Evolutionary conservation across 2,888 invertebrate species (phyloP).

Genomic region (Amphimallon solstitiale): DNA sequence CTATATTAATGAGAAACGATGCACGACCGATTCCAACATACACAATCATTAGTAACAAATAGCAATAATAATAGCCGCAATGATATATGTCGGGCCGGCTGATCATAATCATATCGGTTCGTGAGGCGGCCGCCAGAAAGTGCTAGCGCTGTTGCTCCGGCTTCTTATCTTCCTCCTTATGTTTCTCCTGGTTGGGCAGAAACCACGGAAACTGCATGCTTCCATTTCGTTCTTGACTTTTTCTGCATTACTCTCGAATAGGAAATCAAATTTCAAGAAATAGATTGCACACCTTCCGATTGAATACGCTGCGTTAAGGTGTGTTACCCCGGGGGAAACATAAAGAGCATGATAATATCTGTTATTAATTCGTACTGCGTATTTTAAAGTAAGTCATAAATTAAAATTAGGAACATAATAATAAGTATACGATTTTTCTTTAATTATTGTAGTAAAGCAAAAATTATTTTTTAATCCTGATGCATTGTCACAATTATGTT

Average conservation of each 20-base stretch:
- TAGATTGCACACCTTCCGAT: conserved; percentile 2
- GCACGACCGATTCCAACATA: conserved; percentile 64
- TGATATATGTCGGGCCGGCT: conserved; percentile 62
- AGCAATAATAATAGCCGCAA: conserved; percentile 64
- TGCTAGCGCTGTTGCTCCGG: conserved; percentile 35
- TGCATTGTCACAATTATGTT: too few species aligned
- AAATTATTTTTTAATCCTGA: too few species aligned
- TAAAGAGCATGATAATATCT: not conserved
- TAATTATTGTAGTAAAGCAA: too few species aligned
- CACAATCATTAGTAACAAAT: conserved; percentile 65
- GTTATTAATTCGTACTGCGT: too few species aligned
- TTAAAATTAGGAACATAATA: too few species aligned
- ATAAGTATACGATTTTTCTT: too few species aligned
- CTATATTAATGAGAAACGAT: conserved; percentile 65
- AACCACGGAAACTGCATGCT: conserved; percentile 43
- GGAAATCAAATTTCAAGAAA: conserved; percentile 27
- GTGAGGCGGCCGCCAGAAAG: conserved; percentile 44
- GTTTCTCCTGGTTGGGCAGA: conserved; percentile 33
- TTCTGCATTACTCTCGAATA: conserved; percentile 11
- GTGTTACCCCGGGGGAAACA: not conserved
- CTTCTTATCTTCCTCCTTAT: conserved; percentile 39
- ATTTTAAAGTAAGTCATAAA: too few species aligned
- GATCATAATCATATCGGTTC: conserved; percentile 60
- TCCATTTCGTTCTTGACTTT: conserved; percentile 31
- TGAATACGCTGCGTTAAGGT: conserved; percentile 16